Percentiles rank a stretch among this genome's conserved stretches.
Evolutionary conservation across 2,113 vertebrate species (phyloP).

Genomic region (Muscicapa adusta): DNA sequence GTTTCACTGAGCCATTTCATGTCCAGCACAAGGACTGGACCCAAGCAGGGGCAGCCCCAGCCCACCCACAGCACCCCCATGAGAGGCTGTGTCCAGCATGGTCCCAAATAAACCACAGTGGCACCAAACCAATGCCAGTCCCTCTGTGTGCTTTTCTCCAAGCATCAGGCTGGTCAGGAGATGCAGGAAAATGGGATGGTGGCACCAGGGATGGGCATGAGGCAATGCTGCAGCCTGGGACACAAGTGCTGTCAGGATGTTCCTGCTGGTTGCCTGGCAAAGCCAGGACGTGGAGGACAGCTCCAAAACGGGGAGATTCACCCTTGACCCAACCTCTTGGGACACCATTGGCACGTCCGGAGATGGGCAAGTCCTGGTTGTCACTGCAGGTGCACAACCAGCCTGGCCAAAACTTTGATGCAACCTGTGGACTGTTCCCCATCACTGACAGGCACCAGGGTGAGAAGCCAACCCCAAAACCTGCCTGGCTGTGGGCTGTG

Average conservation of each 20-base stretch:
- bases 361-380: not conserved
- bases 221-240: not conserved
- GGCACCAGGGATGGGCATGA: fast-evolving
- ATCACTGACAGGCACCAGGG: fast-evolving
- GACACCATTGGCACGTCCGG: fast-evolving
- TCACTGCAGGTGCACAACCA: not conserved
- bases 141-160: not conserved
- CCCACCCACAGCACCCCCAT: not conserved
- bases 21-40: not conserved
- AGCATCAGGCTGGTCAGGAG: not conserved
- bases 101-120: not conserved
- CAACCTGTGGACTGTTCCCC: not conserved
- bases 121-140: not conserved
- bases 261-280: not conserved
- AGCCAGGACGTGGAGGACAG: fast-evolving
- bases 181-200: not conserved
- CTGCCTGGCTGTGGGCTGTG: fast-evolving
- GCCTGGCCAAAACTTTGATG: not conserved
- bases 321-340: not conserved
- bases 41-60: not conserved
- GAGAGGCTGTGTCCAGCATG: fast-evolving
- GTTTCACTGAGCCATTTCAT: not conserved
- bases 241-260: fast-evolving
- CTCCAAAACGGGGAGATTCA: not conserved
- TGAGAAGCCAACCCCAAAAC: not conserved